Evolutionary conservation across 2,888 invertebrate genomes (phyloP), one percentile per base, ranked within the genome.

Genomic region (Matsumyia berberina): DNA sequence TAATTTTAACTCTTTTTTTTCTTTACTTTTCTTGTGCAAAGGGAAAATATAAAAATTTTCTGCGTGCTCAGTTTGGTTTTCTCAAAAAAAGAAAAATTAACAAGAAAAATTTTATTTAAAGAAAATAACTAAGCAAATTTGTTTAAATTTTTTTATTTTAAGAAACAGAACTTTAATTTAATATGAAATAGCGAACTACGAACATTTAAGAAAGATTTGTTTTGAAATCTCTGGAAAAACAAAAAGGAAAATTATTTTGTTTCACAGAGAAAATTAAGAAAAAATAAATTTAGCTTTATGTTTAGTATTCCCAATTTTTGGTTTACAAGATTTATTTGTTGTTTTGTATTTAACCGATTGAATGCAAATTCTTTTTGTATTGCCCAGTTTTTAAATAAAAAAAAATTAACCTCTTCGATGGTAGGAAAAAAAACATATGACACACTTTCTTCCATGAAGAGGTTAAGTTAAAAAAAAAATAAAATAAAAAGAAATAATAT

Each of bases 101-200:
- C 72, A 49, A 73, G 83, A 60, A 77, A 82, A 79, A 51, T 74
- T 64, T 79, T 17, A 60, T 78, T 72, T 42, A 86, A 86, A 62
- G 46, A 51, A 77, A 86, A 86, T 76, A 82, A 78, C 60, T 58
- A 80, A 86, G 67, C 77, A 86, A 80, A 77, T 73, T 11, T 70
- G 15, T 72, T 78, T 69, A 69, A 46, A 44, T 35, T 57, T 64
- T 24, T 64, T 37, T 55, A 64, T 66, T 69, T 70, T 12, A 74
- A 55, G 31, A 74, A 78, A 87, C 55, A 85, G 60, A 87, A 86
- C 76, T 78, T 78, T 46, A 72, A 76, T 72, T 70, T 19, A 88
- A 88, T 80, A 60, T 67, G 70, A 81, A 86, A 86, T 72, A 67
- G 86, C 81, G 70, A 86, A 77, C 86, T 81, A 86, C 81, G 31